phyloP scores from a whole-genome alignment of 1,140 invertebrate genomes.

The Leptinotarsa defecta region DNA sequence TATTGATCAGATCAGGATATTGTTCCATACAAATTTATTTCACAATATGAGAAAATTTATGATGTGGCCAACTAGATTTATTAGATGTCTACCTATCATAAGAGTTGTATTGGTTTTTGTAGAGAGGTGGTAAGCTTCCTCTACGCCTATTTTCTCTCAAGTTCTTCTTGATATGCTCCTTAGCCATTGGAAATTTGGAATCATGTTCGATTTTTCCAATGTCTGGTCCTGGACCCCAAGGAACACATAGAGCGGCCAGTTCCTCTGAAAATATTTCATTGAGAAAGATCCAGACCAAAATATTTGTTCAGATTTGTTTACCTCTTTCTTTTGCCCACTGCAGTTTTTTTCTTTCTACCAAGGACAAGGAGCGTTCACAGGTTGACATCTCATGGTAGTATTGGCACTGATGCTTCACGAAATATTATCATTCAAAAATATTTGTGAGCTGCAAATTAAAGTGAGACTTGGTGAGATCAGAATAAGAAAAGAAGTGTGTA shows the following conservation, averaged over 20 bases:
- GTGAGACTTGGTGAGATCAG: not conserved
- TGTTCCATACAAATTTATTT: too few relatives aligned
- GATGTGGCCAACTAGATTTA: not conserved
- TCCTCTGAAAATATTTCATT: conserved; percentile 61
- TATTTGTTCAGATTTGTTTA: conserved; percentile 48
- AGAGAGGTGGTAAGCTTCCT: conserved; percentile 50
- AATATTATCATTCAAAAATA: conserved; percentile 24
- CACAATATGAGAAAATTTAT: too few relatives aligned
- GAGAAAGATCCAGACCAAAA: not conserved
- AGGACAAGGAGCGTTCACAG: conserved; percentile 54
- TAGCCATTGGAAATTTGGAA: not conserved
- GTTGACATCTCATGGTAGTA: conserved; percentile 38
- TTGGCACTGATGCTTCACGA: conserved; percentile 21
- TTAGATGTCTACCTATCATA: conserved; percentile 20
- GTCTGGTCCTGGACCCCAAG: conserved; percentile 51
- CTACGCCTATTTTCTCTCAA: conserved; percentile 22
- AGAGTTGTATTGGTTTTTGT: conserved; percentile 50
- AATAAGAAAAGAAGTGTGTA: not conserved
- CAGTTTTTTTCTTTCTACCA: conserved; percentile 73
- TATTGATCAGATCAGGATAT: too few relatives aligned
- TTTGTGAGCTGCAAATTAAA: conserved; percentile 27
- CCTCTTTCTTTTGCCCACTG: conserved; percentile 79
- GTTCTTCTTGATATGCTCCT: conserved; percentile 13
- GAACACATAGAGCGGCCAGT: conserved; percentile 63
- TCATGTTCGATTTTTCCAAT: not conserved